phyloP scores from a whole-genome alignment of 2,113 vertebrate genomes.

The Toxostoma redivivum region DNA sequence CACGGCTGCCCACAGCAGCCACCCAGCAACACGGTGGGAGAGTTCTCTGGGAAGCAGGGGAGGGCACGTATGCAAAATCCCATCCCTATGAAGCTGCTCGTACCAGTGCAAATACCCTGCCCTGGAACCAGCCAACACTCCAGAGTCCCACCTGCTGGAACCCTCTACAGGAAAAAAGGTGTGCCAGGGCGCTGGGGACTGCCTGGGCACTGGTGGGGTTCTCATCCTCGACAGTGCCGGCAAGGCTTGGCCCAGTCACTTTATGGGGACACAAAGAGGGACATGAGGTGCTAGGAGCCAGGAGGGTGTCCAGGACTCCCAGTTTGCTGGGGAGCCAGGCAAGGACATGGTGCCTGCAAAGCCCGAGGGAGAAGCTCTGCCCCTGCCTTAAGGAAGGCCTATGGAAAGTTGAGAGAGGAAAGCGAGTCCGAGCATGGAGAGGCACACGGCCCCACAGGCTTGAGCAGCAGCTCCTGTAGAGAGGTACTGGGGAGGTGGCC shows the following conservation, averaged over 20 bases:
- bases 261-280: not conserved
- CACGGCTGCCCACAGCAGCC: accelerated
- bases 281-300: not conserved
- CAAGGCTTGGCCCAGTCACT: accelerated
- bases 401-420: not conserved
- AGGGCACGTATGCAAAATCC: not conserved
- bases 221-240: accelerated
- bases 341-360: not conserved
- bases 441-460: not conserved
- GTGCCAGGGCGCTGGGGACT: not conserved
- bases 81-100: not conserved
- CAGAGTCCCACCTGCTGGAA: not conserved
- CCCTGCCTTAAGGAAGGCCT: not conserved
- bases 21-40: accelerated
- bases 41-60: accelerated
- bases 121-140: not conserved
- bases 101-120: accelerated
- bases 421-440: accelerated
- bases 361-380: not conserved
- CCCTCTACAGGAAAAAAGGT: not conserved
- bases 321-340: not conserved
- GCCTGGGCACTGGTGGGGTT: not conserved
- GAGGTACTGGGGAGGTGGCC: not conserved
- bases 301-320: not conserved
- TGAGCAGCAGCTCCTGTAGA: not conserved